phyloP scores from a whole-genome alignment of 1,140 invertebrate genomes.

The Drosophila arizonae region DNA sequence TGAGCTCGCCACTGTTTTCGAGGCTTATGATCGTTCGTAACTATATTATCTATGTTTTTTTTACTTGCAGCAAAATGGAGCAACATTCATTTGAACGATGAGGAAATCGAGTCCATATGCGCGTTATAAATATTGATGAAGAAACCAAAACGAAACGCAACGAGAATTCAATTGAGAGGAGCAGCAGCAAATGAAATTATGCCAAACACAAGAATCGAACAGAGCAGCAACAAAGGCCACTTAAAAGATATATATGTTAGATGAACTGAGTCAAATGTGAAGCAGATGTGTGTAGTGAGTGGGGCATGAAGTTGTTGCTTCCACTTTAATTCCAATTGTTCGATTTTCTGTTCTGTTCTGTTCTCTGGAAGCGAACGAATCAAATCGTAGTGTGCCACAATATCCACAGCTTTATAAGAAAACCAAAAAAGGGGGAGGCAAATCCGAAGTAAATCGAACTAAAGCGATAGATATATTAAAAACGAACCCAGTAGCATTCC shows the following conservation, averaged over 20 bases:
- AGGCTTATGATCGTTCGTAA: slow-evolving; percentile 20
- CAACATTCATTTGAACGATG: slow-evolving; percentile 33
- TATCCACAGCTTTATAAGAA: slow-evolving; percentile 47
- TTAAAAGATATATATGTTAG: slow-evolving; percentile 15
- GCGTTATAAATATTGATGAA: slow-evolving; percentile 56
- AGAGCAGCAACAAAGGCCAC: slow-evolving; percentile 32
- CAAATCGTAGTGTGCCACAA: slow-evolving; percentile 48
- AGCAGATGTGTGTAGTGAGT: slow-evolving; percentile 51
- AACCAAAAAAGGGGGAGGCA: slow-evolving; percentile 16
- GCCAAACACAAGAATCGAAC: slow-evolving; percentile 34
- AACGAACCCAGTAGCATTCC: slow-evolving; percentile 66
- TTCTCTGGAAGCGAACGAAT: slow-evolving; percentile 47
- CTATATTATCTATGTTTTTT: slow-evolving; percentile 14
- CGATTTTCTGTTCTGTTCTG: slow-evolving; percentile 11
- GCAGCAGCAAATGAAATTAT: slow-evolving; percentile 26
- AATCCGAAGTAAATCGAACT: slow-evolving; percentile 1
- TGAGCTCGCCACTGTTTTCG: slow-evolving; percentile 7
- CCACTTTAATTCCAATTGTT: slow-evolving; percentile 38
- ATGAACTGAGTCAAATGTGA: slow-evolving; percentile 60
- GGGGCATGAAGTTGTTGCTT: slow-evolving; percentile 46
- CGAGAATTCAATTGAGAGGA: slow-evolving; percentile 33
- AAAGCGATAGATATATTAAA: slow-evolving; percentile 6
- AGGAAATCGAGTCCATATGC: slow-evolving; percentile 52
- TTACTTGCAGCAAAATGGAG: slow-evolving; percentile 34
- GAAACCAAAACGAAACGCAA: slow-evolving; percentile 32